Evolutionary conservation across 2,797 vertebrate genomes (phyloP).

Genomic region (Anabacerthia variegaticeps): DNA sequence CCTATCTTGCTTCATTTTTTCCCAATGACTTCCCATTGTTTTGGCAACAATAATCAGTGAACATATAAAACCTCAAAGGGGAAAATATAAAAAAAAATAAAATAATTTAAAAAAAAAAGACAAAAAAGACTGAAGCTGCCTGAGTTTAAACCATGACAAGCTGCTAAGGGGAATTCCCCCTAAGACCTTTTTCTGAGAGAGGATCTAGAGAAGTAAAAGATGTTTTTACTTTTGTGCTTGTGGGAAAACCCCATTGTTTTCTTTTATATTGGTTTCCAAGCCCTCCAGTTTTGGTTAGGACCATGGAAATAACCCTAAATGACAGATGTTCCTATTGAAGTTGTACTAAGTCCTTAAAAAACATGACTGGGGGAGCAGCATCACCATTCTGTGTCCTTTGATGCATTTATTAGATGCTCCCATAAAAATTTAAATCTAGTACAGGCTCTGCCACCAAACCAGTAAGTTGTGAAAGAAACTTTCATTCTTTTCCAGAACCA

Average conservation of each 20-base stretch:
- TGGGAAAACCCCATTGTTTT: background rate
- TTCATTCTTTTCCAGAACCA: background rate
- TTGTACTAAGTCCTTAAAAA: background rate
- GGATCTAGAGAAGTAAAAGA: background rate
- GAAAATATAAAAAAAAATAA: background rate
- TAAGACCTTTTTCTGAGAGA: background rate
- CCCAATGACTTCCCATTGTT: background rate
- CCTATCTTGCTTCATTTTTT: background rate
- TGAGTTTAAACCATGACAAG: too few species aligned
- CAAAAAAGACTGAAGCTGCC: background rate
- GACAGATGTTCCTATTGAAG: background rate
- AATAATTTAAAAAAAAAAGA: background rate
- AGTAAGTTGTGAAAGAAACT: constrained; percentile 5
- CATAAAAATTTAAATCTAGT: background rate
- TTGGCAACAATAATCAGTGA: background rate
- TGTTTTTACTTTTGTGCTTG: background rate
- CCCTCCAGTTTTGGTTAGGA: background rate
- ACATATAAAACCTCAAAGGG: background rate
- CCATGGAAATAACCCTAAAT: background rate
- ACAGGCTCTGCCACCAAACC: background rate
- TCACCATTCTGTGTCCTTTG: background rate
- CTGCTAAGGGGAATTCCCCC: background rate
- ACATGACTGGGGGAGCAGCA: background rate
- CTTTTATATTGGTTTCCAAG: background rate
- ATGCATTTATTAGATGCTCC: background rate